Base-by-base conservation (phyloP, 2,113 vertebrate species). In the Ochotona princeps region DNA sequence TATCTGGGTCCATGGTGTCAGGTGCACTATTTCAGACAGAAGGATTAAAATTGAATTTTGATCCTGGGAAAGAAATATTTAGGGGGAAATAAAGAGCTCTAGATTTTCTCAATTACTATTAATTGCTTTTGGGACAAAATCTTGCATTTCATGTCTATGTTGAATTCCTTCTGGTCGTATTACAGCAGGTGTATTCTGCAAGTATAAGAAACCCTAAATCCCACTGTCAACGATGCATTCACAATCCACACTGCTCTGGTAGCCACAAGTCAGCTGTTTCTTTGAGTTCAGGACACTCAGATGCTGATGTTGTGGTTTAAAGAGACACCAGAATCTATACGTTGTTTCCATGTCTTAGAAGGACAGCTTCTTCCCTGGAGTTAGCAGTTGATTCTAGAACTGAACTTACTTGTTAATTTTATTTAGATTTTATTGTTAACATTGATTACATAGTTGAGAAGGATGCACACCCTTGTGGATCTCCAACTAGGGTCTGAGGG, bases 11-110 rank as follows among this genome's bases (percentile, higher is more conserved):
- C 32, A 14, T 90, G 73, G 73, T 38, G 74, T 91, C 63, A 70
- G 61, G 81, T 92, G 79, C 51, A 0, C 5, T 60, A 21, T 91
- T 94, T 95, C 87, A 83, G 79, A 65, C 17, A 84, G 81, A 70
- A 72, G 84, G 73, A 70, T 87, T 93, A 81, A 94, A 82, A 66
- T 89, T 84, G 35, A 49, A 65, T 89, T 94, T 92, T 38, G 6
- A 83, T 76, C 61, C 73, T 63, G 21, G 73, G 81, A 87, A 94
- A 78, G 76, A 83, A 96, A 81, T 70, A 61, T 74, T 81, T 85
- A 6, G 3, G 7, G 30, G 8, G 26, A 1, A 8, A 17, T 7
- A 67, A 49, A 82, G 6, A 47, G 60, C 4, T 32, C 75, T 93
- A 25, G 61, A 49, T 83, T 49, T 75, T 85, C 76, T 90, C 49